A percentile compares a stretch with the other conserved stretches of the same genome.
Conservation (phyloP, 2,113 vertebrate species). For the Gopherus evgoodei region DNA sequence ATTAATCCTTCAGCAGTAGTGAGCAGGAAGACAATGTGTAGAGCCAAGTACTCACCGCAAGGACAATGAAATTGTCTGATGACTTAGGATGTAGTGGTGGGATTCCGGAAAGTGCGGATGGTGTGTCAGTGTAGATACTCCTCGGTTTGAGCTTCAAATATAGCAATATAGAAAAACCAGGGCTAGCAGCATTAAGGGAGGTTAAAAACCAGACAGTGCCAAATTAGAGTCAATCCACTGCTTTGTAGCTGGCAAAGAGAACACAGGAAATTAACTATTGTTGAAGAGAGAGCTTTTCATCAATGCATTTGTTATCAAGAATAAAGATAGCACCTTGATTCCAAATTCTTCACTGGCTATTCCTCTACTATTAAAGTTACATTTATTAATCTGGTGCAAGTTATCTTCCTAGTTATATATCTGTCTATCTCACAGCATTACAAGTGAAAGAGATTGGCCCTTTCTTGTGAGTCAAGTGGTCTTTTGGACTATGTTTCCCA, state of each 20-base stretch:
- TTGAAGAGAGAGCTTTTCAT: not conserved
- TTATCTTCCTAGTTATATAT: not conserved
- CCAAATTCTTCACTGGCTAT: not conserved
- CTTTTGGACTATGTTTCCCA: not conserved
- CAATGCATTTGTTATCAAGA: not conserved
- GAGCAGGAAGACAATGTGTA: not conserved
- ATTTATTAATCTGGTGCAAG: not conserved
- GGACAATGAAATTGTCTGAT: not conserved
- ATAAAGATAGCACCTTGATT: not conserved
- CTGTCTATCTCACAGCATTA: not conserved
- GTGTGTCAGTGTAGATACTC: not conserved
- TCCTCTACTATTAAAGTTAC: not conserved
- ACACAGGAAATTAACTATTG: not conserved
- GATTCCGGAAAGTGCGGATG: not conserved
- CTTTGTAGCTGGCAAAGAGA: not conserved
- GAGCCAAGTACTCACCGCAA: not conserved
- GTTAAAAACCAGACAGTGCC: not conserved
- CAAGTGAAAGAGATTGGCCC: not conserved
- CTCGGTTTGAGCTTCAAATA: not conserved
- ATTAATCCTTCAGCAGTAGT: not conserved
- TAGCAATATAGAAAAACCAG: not conserved
- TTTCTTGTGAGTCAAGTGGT: not conserved
- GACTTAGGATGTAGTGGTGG: not conserved
- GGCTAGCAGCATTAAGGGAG: accelerated
- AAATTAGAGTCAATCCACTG: accelerated